Evolutionary conservation across 1,140 invertebrate species (phyloP), one percentile per base, ranked within the genome.

Genomic region (Steinernema khuongi): DNA sequence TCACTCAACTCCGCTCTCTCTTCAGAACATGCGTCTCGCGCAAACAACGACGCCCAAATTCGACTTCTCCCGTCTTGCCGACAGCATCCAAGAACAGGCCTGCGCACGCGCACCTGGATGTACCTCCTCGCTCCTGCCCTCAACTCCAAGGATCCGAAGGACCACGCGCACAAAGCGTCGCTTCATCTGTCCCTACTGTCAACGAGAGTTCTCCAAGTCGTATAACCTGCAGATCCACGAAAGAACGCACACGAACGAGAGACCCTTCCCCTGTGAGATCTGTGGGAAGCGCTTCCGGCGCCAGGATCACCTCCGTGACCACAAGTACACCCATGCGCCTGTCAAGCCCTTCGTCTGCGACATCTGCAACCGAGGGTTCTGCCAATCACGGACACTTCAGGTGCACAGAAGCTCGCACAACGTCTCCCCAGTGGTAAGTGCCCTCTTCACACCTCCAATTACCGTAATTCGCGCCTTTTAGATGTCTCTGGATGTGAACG

Each of bases 201-300:
- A 93, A 83, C 89, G 96, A 14, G 93, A 97, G 81, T 98, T 98
- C 86, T 97, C 95, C 30, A 98, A 98, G 86, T 94, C 92, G 11
- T 98, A 98, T 88, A 99, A 99, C 87, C 88, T 99, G 79, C 89
- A 97, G 67, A 97, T 97, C 74, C 95, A 97, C 88, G 94, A 97
- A 85, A 44, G 78, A 22, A 97, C 94, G 1, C 96, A 98, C 82
- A 98, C 96, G 7, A 94, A 98, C 86, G 96, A 98, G 86, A 87
- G 96, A 70, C 96, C 96, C 0, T 98, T 96, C 86, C 92, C 93
- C 31, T 99, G 96, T 87, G 95, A 98, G 86, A 94, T 97, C 79
- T 99, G 96, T 85, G 92, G 93, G 31, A 98, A 98, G 86, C 93
- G 94, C 0, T 99, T 99, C 87, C 88, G 95, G 75, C 88, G 95